Evolutionary conservation across 2,113 vertebrate genomes (phyloP).

Genomic region (Ranitomeya variabilis): DNA sequence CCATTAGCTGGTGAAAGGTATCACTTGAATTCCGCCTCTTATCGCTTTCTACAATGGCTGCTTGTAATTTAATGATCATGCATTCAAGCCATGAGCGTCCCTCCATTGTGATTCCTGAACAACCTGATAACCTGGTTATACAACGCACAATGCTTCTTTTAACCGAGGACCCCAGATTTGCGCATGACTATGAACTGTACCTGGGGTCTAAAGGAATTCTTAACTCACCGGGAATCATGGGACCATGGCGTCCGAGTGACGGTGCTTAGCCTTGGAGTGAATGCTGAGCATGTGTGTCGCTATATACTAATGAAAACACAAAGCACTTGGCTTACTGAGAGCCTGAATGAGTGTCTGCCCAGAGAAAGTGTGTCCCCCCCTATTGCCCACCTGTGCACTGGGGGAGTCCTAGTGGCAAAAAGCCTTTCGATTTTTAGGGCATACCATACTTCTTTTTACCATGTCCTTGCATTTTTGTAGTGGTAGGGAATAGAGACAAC

Average conservation of each 20-base stretch:
- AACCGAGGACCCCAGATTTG: not conserved
- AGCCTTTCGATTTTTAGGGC: too few species aligned
- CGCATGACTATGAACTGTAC: not conserved
- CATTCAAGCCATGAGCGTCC: not conserved
- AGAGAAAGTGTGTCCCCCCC: not conserved
- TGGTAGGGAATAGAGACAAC: not conserved
- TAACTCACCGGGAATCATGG: not conserved
- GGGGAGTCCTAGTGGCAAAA: not conserved
- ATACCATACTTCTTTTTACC: too few species aligned
- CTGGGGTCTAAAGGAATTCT: not conserved
- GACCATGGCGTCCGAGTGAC: not conserved
- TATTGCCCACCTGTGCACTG: too few species aligned
- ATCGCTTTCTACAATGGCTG: not conserved
- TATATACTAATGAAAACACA: constrained; percentile 28
- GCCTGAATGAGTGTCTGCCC: not conserved
- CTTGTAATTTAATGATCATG: constrained; percentile 27
- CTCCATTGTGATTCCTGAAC: not conserved
- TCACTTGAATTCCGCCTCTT: constrained; percentile 2
- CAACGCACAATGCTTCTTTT: constrained; percentile 27
- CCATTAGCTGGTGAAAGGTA: constrained; percentile 14
- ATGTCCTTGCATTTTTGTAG: too few species aligned
- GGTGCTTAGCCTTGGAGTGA: not conserved
- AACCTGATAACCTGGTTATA: constrained; percentile 20
- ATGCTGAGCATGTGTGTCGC: constrained; percentile 2
- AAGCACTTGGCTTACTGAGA: constrained; percentile 39